A percentile compares a stretch with the other conserved stretches of the same genome.
These are phyloP conservation scores for Nannobrachium achirus DNA, from an alignment of 2,113 vertebrate genomes.

Conservation along the genomic window DNA sequence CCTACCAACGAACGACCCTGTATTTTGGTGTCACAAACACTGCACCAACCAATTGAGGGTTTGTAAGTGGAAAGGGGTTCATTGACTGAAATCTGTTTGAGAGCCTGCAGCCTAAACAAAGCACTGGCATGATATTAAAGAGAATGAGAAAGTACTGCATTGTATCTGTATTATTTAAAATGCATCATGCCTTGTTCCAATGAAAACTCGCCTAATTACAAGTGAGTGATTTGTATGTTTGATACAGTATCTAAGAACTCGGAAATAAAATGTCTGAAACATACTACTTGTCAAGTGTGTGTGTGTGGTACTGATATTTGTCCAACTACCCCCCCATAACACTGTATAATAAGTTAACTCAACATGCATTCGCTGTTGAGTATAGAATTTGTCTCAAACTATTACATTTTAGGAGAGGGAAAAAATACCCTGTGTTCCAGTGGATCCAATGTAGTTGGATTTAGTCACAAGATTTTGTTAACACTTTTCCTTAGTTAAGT, in stretches of 20 bases:
- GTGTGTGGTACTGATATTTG: background rate
- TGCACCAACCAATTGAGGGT: background rate
- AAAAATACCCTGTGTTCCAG: too few species aligned
- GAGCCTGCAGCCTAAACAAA: slow-evolving; percentile 55
- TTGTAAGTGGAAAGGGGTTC: slow-evolving; percentile 4
- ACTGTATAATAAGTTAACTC: too few species aligned
- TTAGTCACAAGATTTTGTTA: too few species aligned
- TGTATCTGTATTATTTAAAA: slow-evolving; percentile 41
- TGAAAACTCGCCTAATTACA: slow-evolving; percentile 27
- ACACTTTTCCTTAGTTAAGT: too few species aligned
- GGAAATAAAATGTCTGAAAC: slow-evolving; percentile 55
- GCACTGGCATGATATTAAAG: slow-evolving; percentile 54
- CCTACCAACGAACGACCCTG: background rate
- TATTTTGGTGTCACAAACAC: background rate
- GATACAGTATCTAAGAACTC: slow-evolving; percentile 39
- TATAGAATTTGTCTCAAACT: too few species aligned
- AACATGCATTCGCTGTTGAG: too few species aligned
- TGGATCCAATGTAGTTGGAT: too few species aligned
- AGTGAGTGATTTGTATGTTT: slow-evolving; percentile 70
- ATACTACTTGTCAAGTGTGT: background rate
- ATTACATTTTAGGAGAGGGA: too few species aligned
- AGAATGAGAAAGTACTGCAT: slow-evolving; percentile 35
- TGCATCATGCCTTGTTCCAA: slow-evolving; percentile 47
- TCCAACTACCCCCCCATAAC: slow-evolving; percentile 7
- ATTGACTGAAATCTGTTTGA: slow-evolving; percentile 18